Conservation (phyloP, 2,113 vertebrate species). For the Ibidorhyncha struthersii region DNA sequence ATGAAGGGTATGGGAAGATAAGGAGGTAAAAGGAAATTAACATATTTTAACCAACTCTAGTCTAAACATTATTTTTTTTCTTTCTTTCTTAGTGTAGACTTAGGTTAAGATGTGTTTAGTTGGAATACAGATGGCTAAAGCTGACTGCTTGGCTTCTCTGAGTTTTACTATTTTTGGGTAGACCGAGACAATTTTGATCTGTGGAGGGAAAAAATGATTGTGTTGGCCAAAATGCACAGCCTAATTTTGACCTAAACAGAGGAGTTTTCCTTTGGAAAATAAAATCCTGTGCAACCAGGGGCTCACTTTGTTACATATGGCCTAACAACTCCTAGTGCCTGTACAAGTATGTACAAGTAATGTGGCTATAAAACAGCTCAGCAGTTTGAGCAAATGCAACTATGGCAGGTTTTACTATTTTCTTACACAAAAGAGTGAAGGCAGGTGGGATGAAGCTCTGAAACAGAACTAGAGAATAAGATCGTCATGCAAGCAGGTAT, state of each 20-base stretch:
- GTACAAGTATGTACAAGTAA: not conserved
- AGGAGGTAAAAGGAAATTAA: not conserved
- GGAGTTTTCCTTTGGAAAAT: not conserved
- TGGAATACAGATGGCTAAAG: not conserved
- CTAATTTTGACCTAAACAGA: not conserved
- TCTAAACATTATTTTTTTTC: not conserved
- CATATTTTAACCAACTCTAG: not conserved
- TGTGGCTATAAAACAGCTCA: not conserved
- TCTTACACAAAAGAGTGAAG: not conserved
- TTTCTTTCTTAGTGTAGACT: not conserved
- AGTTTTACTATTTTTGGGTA: not conserved
- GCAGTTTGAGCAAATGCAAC: not conserved
- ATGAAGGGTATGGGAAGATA: not conserved
- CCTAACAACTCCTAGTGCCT: not conserved
- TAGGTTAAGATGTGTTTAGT: not conserved
- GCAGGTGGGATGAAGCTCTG: not conserved
- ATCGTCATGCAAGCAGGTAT: not conserved
- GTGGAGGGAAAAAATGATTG: not conserved
- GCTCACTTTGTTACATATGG: not conserved
- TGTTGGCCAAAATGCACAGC: not conserved
- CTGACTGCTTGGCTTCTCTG: not conserved
- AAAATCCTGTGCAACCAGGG: not conserved
- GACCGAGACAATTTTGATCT: not conserved
- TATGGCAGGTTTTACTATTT: not conserved
- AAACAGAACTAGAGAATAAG: not conserved